Evolutionary conservation across 1,140 invertebrate genomes (phyloP).

Genomic region (Eupristina koningsbergeri): DNA sequence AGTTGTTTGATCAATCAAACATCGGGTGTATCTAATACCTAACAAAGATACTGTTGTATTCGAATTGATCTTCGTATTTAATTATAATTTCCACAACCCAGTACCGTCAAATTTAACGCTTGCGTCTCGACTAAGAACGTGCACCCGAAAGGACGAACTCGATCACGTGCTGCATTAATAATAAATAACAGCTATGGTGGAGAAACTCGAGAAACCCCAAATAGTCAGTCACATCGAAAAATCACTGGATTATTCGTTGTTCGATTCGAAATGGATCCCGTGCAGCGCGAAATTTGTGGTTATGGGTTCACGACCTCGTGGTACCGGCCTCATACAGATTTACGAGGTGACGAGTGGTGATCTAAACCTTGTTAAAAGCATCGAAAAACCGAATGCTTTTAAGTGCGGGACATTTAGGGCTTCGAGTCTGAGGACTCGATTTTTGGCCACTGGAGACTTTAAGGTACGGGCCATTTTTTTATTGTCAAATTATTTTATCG

Average conservation of each 20-base stretch:
- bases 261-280: conserved; percentile 96
- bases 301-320: conserved; percentile 87
- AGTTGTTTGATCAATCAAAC: not conserved
- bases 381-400: conserved; percentile 86
- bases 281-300: conserved; percentile 92
- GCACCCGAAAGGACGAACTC: not conserved
- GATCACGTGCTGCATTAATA: not conserved
- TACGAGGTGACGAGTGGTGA: conserved; percentile 86
- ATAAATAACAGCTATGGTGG: conserved; percentile 63
- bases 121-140: not conserved
- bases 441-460: conserved; percentile 93
- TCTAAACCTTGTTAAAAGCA: conserved; percentile 81
- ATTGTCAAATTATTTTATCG: not conserved
- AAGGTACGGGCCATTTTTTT: conserved; percentile 75
- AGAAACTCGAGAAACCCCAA: conserved; percentile 85
- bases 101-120: not conserved
- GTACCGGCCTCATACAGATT: conserved; percentile 89
- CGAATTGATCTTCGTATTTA: not conserved
- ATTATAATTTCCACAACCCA: not conserved
- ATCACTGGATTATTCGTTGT: conserved; percentile 87
- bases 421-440: conserved; percentile 82
- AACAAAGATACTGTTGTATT: not conserved
- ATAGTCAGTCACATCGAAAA: conserved; percentile 92
- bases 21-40: not conserved
- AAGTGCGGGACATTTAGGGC: conserved; percentile 96